Conservation (phyloP, 2,113 vertebrate genomes). For the Melozone crissalis region DNA sequence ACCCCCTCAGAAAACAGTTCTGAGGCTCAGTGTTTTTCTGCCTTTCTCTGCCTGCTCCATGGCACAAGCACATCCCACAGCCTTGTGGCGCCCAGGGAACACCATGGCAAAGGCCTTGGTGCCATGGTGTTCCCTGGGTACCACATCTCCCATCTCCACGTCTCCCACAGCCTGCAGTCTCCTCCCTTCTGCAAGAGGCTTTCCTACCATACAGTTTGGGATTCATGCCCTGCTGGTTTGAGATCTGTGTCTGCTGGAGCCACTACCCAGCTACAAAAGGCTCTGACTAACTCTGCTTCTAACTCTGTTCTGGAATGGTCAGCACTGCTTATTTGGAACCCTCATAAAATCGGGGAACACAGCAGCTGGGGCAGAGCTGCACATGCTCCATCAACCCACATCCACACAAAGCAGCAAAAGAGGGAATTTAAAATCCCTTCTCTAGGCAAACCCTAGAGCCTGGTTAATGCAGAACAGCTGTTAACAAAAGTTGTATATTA, state of each 20-base stretch:
- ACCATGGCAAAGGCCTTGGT: background rate
- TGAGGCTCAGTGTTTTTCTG: background rate
- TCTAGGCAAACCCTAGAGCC: background rate
- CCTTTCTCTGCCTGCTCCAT: background rate
- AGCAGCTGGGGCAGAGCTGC: too few relatives aligned
- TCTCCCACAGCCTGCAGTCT: background rate
- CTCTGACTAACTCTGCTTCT: background rate
- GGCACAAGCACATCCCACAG: background rate
- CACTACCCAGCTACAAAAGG: background rate
- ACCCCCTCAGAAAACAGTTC: background rate
- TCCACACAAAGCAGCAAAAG: background rate
- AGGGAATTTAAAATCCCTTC: background rate
- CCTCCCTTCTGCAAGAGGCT: background rate
- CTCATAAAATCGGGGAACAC: background rate
- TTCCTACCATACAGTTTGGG: background rate
- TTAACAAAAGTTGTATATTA: background rate
- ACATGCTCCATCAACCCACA: background rate
- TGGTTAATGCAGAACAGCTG: background rate
- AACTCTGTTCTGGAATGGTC: accelerated
- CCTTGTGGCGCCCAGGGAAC: accelerated
- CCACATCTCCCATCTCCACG: background rate
- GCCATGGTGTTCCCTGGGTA: too few relatives aligned
- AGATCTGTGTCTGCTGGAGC: accelerated
- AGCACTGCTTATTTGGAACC: accelerated
- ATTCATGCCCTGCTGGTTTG: background rate